Conservation (phyloP, 2,113 vertebrate genomes). For the Noctilio leporinus region DNA sequence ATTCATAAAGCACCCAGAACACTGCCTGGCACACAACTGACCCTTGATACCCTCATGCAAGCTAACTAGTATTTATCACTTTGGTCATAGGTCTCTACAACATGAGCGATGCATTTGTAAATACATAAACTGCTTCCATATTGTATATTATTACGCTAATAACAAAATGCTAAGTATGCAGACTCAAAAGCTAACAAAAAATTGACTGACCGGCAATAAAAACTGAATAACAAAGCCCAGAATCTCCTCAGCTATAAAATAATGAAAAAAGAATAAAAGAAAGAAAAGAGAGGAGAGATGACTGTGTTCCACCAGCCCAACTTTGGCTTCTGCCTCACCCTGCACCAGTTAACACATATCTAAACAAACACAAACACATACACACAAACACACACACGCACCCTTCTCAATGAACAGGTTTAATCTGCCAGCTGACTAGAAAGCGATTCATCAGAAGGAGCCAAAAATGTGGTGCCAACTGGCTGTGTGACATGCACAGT, state of each 20-base stretch:
- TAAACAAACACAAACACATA: neutral
- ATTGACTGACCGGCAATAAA: neutral
- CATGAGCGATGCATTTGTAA: neutral
- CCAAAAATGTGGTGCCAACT: conserved; percentile 54
- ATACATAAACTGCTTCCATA: neutral
- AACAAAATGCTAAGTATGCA: neutral
- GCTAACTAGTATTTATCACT: neutral
- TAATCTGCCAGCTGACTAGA: conserved; percentile 24
- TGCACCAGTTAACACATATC: no score
- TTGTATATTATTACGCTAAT: neutral
- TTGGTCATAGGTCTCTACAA: neutral
- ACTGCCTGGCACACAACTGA: neutral
- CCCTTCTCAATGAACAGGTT: conserved; percentile 42
- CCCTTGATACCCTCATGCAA: neutral
- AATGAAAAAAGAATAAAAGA: neutral
- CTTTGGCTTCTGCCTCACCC: neutral
- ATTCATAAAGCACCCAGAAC: neutral
- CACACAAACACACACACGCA: neutral
- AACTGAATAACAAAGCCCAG: neutral
- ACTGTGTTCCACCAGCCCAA: neutral
- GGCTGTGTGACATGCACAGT: conserved; percentile 39
- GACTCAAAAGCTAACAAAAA: neutral
- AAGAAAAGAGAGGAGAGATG: neutral
- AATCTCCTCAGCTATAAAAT: neutral
- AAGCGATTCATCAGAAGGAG: conserved; percentile 49